Evolutionary conservation across 2,888 invertebrate genomes (phyloP).

Genomic region (Ennomos erosarius): DNA sequence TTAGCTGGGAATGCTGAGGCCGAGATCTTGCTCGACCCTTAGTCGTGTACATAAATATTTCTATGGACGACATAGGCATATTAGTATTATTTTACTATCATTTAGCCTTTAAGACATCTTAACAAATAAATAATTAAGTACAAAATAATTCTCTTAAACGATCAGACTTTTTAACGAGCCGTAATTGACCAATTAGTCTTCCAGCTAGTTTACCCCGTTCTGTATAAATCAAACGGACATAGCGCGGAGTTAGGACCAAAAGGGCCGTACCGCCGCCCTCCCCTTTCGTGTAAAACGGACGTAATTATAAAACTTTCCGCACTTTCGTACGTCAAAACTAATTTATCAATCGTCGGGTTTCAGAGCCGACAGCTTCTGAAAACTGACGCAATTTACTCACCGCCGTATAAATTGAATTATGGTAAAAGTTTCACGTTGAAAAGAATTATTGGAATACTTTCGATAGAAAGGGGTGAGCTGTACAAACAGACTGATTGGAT

Average conservation of each 20-base stretch:
- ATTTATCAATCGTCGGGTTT: slow-evolving; percentile 46
- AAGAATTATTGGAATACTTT: slow-evolving; percentile 38
- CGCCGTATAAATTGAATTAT: slow-evolving; percentile 42
- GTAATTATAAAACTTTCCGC: slow-evolving; percentile 44
- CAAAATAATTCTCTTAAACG: background rate
- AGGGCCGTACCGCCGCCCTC: slow-evolving; percentile 33
- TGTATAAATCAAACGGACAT: slow-evolving; percentile 39
- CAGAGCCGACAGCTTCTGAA: slow-evolving; percentile 27
- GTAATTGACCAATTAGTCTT: slow-evolving; percentile 8
- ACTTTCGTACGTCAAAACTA: slow-evolving; percentile 41
- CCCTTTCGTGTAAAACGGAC: slow-evolving; percentile 31
- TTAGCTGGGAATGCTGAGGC: too few relatives aligned
- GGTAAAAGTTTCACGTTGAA: slow-evolving; percentile 39
- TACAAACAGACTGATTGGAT: slow-evolving; percentile 28
- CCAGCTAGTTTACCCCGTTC: slow-evolving; percentile 23
- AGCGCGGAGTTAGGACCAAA: slow-evolving; percentile 31
- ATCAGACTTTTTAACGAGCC: slow-evolving; percentile 1
- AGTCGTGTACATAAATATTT: too few relatives aligned
- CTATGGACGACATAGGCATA: too few relatives aligned
- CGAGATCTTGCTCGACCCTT: too few relatives aligned
- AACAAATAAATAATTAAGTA: too few relatives aligned
- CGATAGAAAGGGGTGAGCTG: slow-evolving; percentile 20
- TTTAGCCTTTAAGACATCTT: too few relatives aligned
- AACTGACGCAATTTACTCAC: slow-evolving; percentile 34
- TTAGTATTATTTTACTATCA: too few relatives aligned